phyloP scores from a whole-genome alignment of 2,888 invertebrate genomes.

The Stenchaetothrips biformis region DNA sequence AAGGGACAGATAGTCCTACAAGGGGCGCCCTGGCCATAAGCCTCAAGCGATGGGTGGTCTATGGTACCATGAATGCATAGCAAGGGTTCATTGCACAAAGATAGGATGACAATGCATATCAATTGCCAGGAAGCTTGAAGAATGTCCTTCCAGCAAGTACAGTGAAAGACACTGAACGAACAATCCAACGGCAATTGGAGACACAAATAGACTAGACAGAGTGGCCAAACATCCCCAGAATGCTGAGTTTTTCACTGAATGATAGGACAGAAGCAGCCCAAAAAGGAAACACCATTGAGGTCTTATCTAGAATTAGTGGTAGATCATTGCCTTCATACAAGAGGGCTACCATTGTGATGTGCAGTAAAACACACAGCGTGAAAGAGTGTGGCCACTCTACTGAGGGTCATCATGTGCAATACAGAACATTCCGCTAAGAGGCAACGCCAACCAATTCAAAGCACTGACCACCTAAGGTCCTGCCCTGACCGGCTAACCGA shows the following conservation, averaged over 20 bases:
- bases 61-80: constrained; percentile 1
- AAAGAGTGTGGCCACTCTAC: constrained; percentile 27
- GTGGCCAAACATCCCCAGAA: constrained; percentile 11
- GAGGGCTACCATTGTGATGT: not conserved
- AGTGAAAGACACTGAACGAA: not conserved
- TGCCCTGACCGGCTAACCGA: constrained; percentile 39
- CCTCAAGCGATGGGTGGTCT: not conserved
- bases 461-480: constrained; percentile 14
- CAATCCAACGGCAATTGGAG: not conserved
- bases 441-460: constrained; percentile 10
- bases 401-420: constrained; percentile 30
- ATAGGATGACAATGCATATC: not conserved
- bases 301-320: not conserved
- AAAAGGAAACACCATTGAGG: not conserved
- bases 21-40: not conserved
- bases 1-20: not conserved
- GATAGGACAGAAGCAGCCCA: not conserved
- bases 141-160: not conserved
- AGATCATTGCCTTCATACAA: not conserved
- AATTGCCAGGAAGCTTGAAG: not conserved
- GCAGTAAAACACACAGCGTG: constrained; percentile 32
- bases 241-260: not conserved
- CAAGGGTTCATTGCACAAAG: not conserved
- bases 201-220: not conserved
- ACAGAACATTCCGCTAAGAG: constrained; percentile 34